Base-by-base conservation (phyloP, 30 jellyfish, hydroid and myxozoan genomes). In the Chrysaora quinquecirrha region DNA sequence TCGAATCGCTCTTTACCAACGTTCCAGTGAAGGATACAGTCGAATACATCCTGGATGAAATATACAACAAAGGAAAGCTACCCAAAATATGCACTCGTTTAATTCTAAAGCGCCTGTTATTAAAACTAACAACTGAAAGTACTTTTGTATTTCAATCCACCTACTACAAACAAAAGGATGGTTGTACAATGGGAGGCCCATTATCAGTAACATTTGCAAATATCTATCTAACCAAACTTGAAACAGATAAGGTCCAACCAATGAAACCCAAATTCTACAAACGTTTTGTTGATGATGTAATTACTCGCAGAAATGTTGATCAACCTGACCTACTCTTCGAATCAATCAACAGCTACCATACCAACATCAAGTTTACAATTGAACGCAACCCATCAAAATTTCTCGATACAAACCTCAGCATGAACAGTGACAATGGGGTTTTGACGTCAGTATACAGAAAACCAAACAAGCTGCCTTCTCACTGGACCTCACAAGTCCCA, bases 111-210 rank as follows among this genome's bases (percentile, higher is more conserved):
- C n/a, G n/a, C n/a, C n/a, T n/a, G n/a, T n/a, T n/a, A n/a, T n/a
- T n/a, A n/a, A n/a, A n/a, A n/a, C n/a, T n/a, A n/a, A n/a, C n/a
- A n/a, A n/a, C n/a, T n/a, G n/a, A n/a, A n/a, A n/a, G n/a, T n/a
- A n/a, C n/a, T n/a, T n/a, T n/a, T n/a, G n/a, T n/a, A n/a, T n/a
- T n/a, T n/a, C n/a, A n/a, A n/a, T n/a, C n/a, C n/a, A n/a, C n/a
- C n/a, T n/a, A n/a, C n/a, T n/a, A n/a, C n/a, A n/a, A n/a, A n/a
- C n/a, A n/a, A n/a, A n/a, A n/a, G n/a, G n/a, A n/a, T n/a, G n/a
- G n/a, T n/a, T n/a, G n/a, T n/a, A 66, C 79, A 66, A 66, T 66
- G 79, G 79, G 79, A 14, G 64, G 79, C 23, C 79, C 79, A 23
- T 29, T 66, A 11, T 66, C 79, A 23, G 79, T 66, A 27, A 31